These are phyloP conservation scores for Colletes latitarsis DNA, from an alignment of 1,140 invertebrate genomes.

Conservation along the genomic window DNA sequence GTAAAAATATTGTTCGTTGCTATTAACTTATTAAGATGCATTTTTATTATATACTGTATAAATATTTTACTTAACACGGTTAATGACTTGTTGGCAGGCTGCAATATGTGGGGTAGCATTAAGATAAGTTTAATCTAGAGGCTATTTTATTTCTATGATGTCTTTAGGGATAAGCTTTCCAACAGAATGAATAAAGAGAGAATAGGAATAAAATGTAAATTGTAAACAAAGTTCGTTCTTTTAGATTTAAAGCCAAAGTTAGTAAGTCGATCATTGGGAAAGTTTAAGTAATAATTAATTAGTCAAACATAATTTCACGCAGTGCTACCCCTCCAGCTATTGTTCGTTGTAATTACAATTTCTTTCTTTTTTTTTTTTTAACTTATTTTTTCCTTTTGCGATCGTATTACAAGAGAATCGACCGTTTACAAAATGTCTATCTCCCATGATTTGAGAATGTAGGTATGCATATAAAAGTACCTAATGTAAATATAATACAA, in stretches of 20 bases:
- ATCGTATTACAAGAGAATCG: neutral
- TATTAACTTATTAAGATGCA: neutral
- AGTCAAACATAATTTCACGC: conserved; percentile 37
- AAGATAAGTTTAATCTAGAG: neutral
- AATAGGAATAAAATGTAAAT: too few species aligned
- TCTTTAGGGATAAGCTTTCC: too few species aligned
- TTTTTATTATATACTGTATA: neutral
- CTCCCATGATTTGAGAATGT: conserved; percentile 46
- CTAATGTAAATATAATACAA: conserved; percentile 44
- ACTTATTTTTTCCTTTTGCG: neutral
- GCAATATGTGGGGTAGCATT: neutral
- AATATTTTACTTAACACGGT: neutral
- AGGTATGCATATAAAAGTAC: conserved; percentile 47
- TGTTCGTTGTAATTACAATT: conserved; percentile 27
- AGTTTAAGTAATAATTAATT: conserved; percentile 6
- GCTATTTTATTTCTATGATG: too few species aligned
- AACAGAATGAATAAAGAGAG: too few species aligned
- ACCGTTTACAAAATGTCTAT: neutral
- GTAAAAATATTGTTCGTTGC: neutral
- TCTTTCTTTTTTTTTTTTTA: neutral
- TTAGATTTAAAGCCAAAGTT: too few species aligned
- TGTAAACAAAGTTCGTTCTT: too few species aligned
- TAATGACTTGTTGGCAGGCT: neutral
- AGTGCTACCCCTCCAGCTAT: conserved; percentile 5
- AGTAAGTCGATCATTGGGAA: too few species aligned